Conservation (phyloP, 2,797 vertebrate species). For the Anomalospiza imberbis region DNA sequence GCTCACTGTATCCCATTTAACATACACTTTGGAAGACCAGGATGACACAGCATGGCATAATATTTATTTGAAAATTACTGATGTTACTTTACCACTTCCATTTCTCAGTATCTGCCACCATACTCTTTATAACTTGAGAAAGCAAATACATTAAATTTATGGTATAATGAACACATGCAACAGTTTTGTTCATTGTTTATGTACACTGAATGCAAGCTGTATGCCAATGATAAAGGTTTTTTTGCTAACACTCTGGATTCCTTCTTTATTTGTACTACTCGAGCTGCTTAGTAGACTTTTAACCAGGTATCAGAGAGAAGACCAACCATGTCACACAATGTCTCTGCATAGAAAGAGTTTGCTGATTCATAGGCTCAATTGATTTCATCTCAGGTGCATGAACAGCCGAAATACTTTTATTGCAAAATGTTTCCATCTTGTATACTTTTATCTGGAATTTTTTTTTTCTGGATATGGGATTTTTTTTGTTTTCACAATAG, state of each 20-base stretch:
- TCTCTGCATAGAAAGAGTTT: background rate
- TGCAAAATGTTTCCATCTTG: background rate
- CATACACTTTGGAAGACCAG: background rate
- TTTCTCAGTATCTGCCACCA: background rate
- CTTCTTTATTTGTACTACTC: background rate
- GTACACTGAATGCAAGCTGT: background rate
- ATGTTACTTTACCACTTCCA: background rate
- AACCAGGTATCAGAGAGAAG: background rate
- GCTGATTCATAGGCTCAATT: background rate
- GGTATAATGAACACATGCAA: background rate
- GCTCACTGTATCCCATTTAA: background rate
- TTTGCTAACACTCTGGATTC: background rate
- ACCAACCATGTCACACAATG: background rate
- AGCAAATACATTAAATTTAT: background rate
- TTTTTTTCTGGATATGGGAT: background rate
- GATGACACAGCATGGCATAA: background rate
- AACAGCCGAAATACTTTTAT: conserved; percentile 20
- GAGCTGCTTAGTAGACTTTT: background rate
- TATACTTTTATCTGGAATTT: background rate
- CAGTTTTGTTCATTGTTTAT: background rate
- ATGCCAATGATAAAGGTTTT: background rate
- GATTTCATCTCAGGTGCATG: background rate
- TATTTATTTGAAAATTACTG: background rate
- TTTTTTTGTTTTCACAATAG: background rate
- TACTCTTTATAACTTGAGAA: background rate